Conservation (phyloP, 1,140 invertebrate genomes). For the Aphidius gifuensis region DNA sequence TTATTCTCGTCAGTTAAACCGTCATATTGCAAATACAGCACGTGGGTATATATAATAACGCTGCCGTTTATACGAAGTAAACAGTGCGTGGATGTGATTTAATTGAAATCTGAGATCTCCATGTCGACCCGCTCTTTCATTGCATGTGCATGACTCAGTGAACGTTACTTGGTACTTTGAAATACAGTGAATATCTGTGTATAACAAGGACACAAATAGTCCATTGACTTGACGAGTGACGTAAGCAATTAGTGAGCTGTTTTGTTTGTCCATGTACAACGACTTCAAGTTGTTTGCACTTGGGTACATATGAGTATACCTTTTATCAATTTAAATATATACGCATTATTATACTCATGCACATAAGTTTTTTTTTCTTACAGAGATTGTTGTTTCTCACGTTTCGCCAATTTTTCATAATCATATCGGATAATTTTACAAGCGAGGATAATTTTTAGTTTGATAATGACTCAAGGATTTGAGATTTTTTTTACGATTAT, state of each 20-base stretch:
- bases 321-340: background rate
- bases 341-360: too few relatives aligned
- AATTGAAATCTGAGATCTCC: constrained; percentile 30
- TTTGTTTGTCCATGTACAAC: constrained; percentile 50
- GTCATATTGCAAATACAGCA: constrained; percentile 15
- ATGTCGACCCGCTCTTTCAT: constrained; percentile 19
- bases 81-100: constrained; percentile 32
- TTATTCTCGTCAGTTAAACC: constrained; percentile 15
- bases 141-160: constrained; percentile 24
- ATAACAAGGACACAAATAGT: constrained; percentile 20
- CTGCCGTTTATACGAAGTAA: constrained; percentile 28
- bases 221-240: constrained; percentile 42
- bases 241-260: constrained; percentile 53
- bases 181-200: background rate
- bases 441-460: too few relatives aligned
- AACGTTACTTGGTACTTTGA: constrained; percentile 5
- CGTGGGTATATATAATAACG: background rate
- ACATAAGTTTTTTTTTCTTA: too few relatives aligned
- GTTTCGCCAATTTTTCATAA: too few relatives aligned
- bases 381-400: too few relatives aligned
- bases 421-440: too few relatives aligned
- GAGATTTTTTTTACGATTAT: too few relatives aligned
- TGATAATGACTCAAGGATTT: too few relatives aligned
- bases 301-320: constrained; percentile 27
- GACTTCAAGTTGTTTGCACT: constrained; percentile 47